Percentiles rank a stretch among this genome's conserved stretches.
phyloP scores from a whole-genome alignment of 2,888 invertebrate species.

The Myopa tessellatipennis region DNA sequence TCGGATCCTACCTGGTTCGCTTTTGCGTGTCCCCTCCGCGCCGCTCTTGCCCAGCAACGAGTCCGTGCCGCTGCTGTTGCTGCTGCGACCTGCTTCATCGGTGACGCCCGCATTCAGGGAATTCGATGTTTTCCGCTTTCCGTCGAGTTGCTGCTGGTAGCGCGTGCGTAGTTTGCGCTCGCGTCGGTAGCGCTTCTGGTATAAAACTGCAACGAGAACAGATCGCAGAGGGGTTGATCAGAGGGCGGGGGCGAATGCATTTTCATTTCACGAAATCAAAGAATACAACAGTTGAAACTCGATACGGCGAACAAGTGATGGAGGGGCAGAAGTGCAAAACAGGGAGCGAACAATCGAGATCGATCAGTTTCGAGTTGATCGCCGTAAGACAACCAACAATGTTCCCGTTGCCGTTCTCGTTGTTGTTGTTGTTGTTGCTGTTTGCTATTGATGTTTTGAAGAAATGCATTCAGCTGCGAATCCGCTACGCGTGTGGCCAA shows the following conservation, averaged over 20 bases:
- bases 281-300: constrained; percentile 46
- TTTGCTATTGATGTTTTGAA: background rate
- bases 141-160: constrained; percentile 87
- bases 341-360: constrained; percentile 29
- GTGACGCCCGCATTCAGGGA: constrained; percentile 49
- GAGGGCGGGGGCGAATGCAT: constrained; percentile 11
- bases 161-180: constrained; percentile 85
- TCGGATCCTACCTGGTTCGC: constrained; percentile 48
- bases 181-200: constrained; percentile 90
- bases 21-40: constrained; percentile 52
- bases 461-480: constrained; percentile 61
- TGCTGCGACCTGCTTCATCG: constrained; percentile 40
- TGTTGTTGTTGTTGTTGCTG: background rate
- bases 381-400: background rate
- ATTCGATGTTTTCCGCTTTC: constrained; percentile 74
- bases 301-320: constrained; percentile 46
- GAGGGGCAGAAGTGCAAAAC: constrained; percentile 24
- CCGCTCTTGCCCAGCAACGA: constrained; percentile 40
- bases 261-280: constrained; percentile 36
- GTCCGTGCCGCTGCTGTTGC: constrained; percentile 51
- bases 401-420: background rate
- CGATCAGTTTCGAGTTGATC: constrained; percentile 43
- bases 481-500: constrained; percentile 64
- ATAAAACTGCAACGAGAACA: constrained; percentile 75
- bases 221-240: constrained; percentile 34